Evolutionary conservation across 1,140 invertebrate species (phyloP), one percentile per base, ranked within the genome.

Genomic region (Drosophila lowei): DNA sequence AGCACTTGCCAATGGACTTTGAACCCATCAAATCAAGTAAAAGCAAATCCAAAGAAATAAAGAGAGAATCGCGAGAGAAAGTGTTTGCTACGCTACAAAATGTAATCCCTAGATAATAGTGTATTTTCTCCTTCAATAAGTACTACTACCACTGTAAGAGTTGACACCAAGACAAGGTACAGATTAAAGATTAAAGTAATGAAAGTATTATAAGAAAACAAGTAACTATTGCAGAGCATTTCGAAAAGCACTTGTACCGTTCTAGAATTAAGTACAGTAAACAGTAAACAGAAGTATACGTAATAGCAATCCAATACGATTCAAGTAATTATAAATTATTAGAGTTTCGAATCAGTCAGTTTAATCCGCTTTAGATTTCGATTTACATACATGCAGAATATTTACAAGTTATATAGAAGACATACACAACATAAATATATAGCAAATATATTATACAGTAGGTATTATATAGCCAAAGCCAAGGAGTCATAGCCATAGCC

Each of bases 221-320:
- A 53, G 72, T 30, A 30, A 15, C 66, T 86, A 86, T 88, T 79
- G 83, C 83, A 86, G 83, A 86, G 83, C 83, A 86, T 77, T 85
- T 86, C 77, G 50, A 5, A 21, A 43, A 54, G 80, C 81, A 86
- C 81, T 86, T 86, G 81, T 86, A 86, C 81, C 81, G 81, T 53
- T 52, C n/a, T 58, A 66, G 61, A 74, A 43, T 18, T 75, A 66
- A 75, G 72, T 28, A 42, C 1, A 38, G 34, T 38, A 5, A 38
- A 42, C 1, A 38, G 34, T 38, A 5, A 38, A 38, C 34, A 38
- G 11, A 55, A 58, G 70, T 78, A 68, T 73, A 79, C 58, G 62
- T 73, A 73, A 67, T 48, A 30, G 6, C 23, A 77, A 58, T 56
- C 38, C 34, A 7, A 49, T 43, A 46, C 30, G 30, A 30, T 9